Evolutionary conservation across 2,797 vertebrate genomes (phyloP).

Genomic region (Esox lucius): DNA sequence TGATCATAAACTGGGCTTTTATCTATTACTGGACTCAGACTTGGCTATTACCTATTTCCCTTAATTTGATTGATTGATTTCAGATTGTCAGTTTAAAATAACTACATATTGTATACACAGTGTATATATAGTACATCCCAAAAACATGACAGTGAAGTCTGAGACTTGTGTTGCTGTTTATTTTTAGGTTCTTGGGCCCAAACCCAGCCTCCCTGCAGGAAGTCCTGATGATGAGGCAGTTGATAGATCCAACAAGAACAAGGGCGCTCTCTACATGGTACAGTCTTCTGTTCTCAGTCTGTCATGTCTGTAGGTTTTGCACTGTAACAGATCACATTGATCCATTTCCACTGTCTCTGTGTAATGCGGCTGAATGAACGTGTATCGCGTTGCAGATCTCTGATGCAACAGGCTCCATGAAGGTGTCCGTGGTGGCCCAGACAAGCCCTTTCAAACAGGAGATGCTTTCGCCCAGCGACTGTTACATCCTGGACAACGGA

Average conservation of each 20-base stretch:
- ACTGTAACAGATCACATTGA: neutral
- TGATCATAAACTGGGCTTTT: neutral
- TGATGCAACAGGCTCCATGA: conserved; percentile 68
- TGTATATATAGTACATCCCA: too few species aligned
- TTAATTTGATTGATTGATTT: neutral
- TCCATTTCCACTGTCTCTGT: neutral
- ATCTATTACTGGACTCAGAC: neutral
- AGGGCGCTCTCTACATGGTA: conserved; percentile 70
- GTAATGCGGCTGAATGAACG: neutral
- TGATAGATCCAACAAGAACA: conserved; percentile 45
- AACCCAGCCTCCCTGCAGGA: conserved; percentile 55
- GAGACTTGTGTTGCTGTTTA: conserved; percentile 15
- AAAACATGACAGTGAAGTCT: too few species aligned
- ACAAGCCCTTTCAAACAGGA: conserved; percentile 71
- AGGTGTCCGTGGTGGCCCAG: conserved; percentile 49
- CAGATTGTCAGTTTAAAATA: too few species aligned
- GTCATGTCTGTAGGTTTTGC: neutral
- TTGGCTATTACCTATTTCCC: neutral
- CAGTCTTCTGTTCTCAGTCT: neutral
- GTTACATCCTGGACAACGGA: conserved; percentile 76
- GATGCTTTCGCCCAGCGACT: conserved; percentile 64
- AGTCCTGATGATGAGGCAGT: conserved; percentile 31
- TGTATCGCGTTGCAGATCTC: conserved; percentile 65
- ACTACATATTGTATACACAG: too few species aligned
- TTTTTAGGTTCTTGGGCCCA: conserved; percentile 70